Evolutionary conservation across 2,888 invertebrate species (phyloP).

Genomic region (Apotomis capreana): DNA sequence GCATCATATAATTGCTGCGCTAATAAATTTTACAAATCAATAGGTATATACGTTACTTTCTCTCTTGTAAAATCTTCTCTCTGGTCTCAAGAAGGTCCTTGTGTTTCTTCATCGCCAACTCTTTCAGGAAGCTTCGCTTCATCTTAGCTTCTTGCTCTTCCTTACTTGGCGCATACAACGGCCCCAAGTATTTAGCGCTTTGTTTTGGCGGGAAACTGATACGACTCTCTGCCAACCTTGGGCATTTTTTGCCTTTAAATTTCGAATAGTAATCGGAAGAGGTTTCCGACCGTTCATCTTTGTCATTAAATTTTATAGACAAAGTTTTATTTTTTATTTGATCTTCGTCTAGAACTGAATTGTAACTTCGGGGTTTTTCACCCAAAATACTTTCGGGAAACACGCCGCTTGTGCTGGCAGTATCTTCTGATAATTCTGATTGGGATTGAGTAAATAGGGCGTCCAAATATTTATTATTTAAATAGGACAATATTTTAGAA

Average conservation of each 20-base stretch:
- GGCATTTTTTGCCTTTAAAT: constrained; percentile 70
- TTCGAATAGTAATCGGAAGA: constrained; percentile 60
- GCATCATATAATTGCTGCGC: too few species aligned
- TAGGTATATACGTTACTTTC: constrained; percentile 72
- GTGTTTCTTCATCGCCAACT: constrained; percentile 81
- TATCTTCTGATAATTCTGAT: constrained; percentile 61
- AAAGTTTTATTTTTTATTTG: constrained; percentile 57
- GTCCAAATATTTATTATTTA: constrained; percentile 66
- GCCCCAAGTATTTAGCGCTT: constrained; percentile 71
- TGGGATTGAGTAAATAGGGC: constrained; percentile 62
- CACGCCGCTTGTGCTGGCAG: constrained; percentile 45
- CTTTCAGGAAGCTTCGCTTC: constrained; percentile 70
- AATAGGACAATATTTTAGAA: constrained; percentile 61
- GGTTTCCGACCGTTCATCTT: constrained; percentile 57
- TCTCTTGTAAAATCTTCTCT: constrained; percentile 83
- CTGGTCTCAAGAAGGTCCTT: constrained; percentile 80
- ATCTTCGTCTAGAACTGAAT: constrained; percentile 66
- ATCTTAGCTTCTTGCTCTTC: constrained; percentile 63
- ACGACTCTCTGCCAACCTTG: constrained; percentile 68
- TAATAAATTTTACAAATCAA: too few species aligned
- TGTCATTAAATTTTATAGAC: constrained; percentile 66
- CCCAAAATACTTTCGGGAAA: constrained; percentile 50
- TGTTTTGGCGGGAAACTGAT: constrained; percentile 72
- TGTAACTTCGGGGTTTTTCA: constrained; percentile 64
- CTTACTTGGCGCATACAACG: constrained; percentile 52